Evolutionary conservation across 1,140 invertebrate species (phyloP), one percentile per base, ranked within the genome.

Genomic region (Charaxes varanes): DNA sequence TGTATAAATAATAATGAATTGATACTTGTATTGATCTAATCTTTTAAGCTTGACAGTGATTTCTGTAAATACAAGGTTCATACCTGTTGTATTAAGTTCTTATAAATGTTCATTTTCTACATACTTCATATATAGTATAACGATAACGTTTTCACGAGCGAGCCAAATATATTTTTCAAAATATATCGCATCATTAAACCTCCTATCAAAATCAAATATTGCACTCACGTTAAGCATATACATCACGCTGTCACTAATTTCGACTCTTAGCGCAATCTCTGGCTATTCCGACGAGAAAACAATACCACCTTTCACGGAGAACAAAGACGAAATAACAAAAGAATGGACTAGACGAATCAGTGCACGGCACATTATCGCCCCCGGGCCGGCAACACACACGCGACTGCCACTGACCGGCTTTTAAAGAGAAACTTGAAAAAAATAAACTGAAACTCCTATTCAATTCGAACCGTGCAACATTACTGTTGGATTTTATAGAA

Each of bases 261-360:
- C 59, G 56, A 69, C 67, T 77, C 67, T 77, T 78, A 78, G 62
- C 62, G 62, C 70, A 77, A 78, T 74, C 69, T 76, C 58, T 53
- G 47, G 43, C 56, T 47, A 63, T 74, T 72, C 58, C 50, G 52
- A 53, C 38, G 64, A 66, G 68, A 67, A 74, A 81, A 81, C 77
- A 81, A 81, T 73, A 69, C 69, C 61, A 70, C 71, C 68, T 77
- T 78, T 71, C 62, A 68, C 37, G 38, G 51, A 46, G 59, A 77
- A 81, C 68, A 79, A 77, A 78, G 69, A 65, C 61, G 58, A 65
- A 70, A 70, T 66, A 76, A 73, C 65, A 78, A 78, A 79, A 77
- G 68, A 72, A 76, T 61, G 58, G 55, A 64, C 61, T 53, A 44
- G 52, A 62, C 62, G 69, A 76, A 71, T 70, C 62, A 63, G 63